Evolutionary conservation across 2,797 vertebrate species (phyloP).

Genomic region (Poliocrania exsul): DNA sequence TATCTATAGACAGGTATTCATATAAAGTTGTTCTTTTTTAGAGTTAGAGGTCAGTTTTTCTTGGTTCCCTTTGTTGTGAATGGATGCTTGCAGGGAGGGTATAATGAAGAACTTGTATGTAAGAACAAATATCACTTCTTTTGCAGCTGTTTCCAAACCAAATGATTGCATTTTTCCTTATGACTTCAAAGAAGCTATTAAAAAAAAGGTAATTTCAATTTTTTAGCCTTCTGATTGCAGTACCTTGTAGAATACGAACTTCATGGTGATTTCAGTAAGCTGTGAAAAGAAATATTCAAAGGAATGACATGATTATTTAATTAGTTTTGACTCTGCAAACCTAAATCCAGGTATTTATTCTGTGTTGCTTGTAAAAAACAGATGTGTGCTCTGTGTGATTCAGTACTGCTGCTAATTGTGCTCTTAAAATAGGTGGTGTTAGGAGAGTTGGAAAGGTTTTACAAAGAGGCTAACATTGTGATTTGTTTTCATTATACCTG

Average conservation of each 20-base stretch:
- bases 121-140: constrained; percentile 25
- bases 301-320: background rate
- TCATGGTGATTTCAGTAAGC: background rate
- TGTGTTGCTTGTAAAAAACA: background rate
- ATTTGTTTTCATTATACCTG: background rate
- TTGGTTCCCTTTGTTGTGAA: background rate
- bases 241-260: background rate
- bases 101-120: background rate
- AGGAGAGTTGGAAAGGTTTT: background rate
- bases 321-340: background rate
- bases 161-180: constrained; percentile 94
- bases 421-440: background rate
- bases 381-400: background rate
- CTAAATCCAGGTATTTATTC: background rate
- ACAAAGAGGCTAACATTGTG: background rate
- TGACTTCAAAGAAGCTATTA: constrained; percentile 88
- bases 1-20: background rate
- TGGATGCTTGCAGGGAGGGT: background rate
- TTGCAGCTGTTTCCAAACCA: constrained; percentile 90
- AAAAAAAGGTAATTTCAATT: constrained; percentile 84
- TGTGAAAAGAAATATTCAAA: background rate
- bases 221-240: background rate
- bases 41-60: background rate
- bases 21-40: background rate
- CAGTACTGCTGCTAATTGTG: background rate